Evolutionary conservation across 2,888 invertebrate genomes (phyloP).

Genomic region (Lochmaea capreae): DNA sequence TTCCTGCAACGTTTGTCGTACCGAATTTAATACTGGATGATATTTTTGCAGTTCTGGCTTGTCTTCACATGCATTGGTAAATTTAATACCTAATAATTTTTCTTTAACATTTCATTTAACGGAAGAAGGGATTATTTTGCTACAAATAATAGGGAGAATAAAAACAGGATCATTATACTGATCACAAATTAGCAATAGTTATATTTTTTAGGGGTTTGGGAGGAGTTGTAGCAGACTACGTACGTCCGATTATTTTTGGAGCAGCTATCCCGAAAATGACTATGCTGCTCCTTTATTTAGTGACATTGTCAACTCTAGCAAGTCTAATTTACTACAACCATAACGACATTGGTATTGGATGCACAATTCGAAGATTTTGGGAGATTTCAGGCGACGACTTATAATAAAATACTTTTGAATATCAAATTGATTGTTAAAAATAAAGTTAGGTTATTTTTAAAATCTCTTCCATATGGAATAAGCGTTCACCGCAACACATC

Average conservation of each 20-base stretch:
- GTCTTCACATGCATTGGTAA: slow-evolving; percentile 26
- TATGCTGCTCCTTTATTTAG: slow-evolving; percentile 72
- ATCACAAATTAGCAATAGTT: background rate
- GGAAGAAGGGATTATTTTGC: too few species aligned
- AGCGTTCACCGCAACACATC: background rate
- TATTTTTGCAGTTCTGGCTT: background rate
- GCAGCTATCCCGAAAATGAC: slow-evolving; percentile 78
- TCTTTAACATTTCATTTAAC: too few species aligned
- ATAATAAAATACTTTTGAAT: background rate
- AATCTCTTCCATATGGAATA: background rate
- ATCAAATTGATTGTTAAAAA: background rate
- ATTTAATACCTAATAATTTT: background rate
- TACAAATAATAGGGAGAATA: too few species aligned
- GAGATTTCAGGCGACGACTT: slow-evolving; percentile 49
- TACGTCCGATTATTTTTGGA: slow-evolving; percentile 82
- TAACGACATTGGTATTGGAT: slow-evolving; percentile 82
- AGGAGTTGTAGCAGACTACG: slow-evolving; percentile 85
- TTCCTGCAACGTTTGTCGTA: slow-evolving; percentile 16
- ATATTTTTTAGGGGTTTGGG: slow-evolving; percentile 81
- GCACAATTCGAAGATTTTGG: slow-evolving; percentile 80
- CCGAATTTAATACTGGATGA: slow-evolving; percentile 5
- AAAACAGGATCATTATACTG: too few species aligned
- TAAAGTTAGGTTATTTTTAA: background rate
- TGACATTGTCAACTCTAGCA: slow-evolving; percentile 80
- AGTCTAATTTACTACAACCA: slow-evolving; percentile 85